Percentiles rank a stretch among this genome's conserved stretches.
Conservation (phyloP, 1,140 invertebrate species). For the Caenorhabditis brenneri region DNA sequence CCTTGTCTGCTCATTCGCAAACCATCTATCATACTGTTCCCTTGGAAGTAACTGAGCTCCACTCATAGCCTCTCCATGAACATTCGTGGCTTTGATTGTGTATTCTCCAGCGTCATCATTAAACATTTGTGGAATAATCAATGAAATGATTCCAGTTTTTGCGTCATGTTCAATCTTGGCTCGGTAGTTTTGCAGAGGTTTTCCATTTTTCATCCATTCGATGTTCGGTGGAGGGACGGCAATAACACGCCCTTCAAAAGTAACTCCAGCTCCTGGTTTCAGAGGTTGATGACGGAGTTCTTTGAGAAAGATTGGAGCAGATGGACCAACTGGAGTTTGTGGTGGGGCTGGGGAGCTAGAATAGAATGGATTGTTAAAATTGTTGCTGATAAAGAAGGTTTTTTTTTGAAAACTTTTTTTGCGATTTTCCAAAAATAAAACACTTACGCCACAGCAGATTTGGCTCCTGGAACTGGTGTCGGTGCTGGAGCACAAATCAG, state of each 20-base stretch:
- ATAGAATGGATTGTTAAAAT: too few species aligned
- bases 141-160: slow-evolving; percentile 63
- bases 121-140: slow-evolving; percentile 68
- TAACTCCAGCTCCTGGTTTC: slow-evolving; percentile 58
- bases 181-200: slow-evolving; percentile 76
- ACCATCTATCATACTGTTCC: slow-evolving; percentile 67
- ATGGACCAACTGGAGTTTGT: slow-evolving; percentile 67
- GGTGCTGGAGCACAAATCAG: slow-evolving; percentile 70
- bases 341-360: slow-evolving; percentile 66
- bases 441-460: slow-evolving; percentile 56
- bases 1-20: slow-evolving; percentile 60
- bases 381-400: slow-evolving; percentile 37
- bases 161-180: slow-evolving; percentile 74
- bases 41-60: slow-evolving; percentile 61
- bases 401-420: too few species aligned
- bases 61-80: slow-evolving; percentile 75
- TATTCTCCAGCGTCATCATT: slow-evolving; percentile 74
- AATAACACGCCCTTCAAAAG: slow-evolving; percentile 67
- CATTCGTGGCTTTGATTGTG: slow-evolving; percentile 86
- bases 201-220: slow-evolving; percentile 93
- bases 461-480: slow-evolving; percentile 68
- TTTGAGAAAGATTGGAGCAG: slow-evolving; percentile 67
- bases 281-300: slow-evolving; percentile 67
- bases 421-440: too few species aligned
- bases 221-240: slow-evolving; percentile 63